Percentiles rank a stretch among this genome's conserved stretches.
Conservation (phyloP, 2,797 vertebrate species). For the Diplodus puntazzo region DNA sequence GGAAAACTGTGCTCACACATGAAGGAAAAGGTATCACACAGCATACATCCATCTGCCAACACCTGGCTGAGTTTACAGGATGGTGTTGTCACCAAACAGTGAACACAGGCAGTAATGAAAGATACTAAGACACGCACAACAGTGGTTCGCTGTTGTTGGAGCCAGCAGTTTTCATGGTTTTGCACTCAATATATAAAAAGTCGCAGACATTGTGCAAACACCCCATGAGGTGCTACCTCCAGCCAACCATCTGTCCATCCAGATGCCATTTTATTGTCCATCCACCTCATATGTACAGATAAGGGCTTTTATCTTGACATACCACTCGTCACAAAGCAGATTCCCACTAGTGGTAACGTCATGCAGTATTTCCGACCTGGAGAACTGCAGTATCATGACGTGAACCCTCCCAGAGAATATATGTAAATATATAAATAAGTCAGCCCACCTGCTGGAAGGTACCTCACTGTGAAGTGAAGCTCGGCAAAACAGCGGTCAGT, state of each 20-base stretch:
- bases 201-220: not conserved
- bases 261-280: conserved; percentile 13
- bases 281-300: not conserved
- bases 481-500: conserved; percentile 28
- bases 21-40: not conserved
- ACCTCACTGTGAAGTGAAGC: conserved; percentile 34
- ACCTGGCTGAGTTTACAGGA: conserved; percentile 2
- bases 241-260: conserved; percentile 37
- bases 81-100: conserved; percentile 3
- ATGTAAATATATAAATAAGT: not conserved
- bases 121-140: not conserved
- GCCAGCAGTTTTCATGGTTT: not conserved
- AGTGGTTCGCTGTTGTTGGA: not conserved
- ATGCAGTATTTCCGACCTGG: conserved; percentile 1
- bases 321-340: not conserved
- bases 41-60: not conserved
- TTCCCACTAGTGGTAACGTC: not conserved
- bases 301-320: not conserved
- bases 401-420: conserved; percentile 11
- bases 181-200: not conserved
- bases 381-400: not conserved
- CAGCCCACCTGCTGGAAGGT: conserved; percentile 35
- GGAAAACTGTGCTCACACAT: not conserved
- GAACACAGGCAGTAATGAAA: not conserved
- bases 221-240: not conserved